A percentile compares a stretch with the other conserved stretches of the same genome.
phyloP scores from a whole-genome alignment of 64 coral and sea anemone genomes.

The Montipora capricornis region DNA sequence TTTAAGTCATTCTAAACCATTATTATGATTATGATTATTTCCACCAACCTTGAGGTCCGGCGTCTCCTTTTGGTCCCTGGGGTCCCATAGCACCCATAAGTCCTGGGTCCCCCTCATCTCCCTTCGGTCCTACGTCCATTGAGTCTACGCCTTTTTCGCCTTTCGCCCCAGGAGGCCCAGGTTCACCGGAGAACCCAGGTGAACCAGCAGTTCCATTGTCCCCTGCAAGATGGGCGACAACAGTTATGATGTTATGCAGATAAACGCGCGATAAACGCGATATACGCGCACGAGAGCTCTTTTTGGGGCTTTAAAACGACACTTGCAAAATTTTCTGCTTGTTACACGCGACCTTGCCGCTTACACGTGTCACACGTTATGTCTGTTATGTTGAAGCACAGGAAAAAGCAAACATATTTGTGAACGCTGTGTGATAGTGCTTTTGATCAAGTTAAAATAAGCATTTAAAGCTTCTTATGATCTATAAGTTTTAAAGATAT shows the following conservation, averaged over 20 bases:
- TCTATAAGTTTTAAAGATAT: neutral
- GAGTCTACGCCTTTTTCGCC: slow-evolving; percentile 23
- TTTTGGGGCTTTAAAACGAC: no score
- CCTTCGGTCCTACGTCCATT: neutral
- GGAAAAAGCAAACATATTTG: no score
- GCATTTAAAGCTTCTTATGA: neutral
- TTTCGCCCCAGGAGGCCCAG: neutral
- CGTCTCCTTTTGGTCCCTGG: slow-evolving; percentile 18
- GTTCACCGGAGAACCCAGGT: neutral
- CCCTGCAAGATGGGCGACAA: neutral
- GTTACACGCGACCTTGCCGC: no score
- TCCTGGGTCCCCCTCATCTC: slow-evolving; percentile 19
- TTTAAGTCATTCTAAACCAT: no score
- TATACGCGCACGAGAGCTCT: no score
- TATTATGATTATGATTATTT: neutral
- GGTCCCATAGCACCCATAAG: neutral
- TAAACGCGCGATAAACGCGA: no score
- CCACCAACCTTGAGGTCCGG: slow-evolving; percentile 53
- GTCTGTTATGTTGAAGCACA: no score
- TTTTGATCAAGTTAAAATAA: neutral
- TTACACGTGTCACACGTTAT: no score
- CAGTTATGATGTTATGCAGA: neutral
- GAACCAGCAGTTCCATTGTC: neutral
- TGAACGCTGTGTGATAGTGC: no score
- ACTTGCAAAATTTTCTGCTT: no score